Conservation (phyloP, 2,797 vertebrate genomes). For the Lacerta bilineata region DNA sequence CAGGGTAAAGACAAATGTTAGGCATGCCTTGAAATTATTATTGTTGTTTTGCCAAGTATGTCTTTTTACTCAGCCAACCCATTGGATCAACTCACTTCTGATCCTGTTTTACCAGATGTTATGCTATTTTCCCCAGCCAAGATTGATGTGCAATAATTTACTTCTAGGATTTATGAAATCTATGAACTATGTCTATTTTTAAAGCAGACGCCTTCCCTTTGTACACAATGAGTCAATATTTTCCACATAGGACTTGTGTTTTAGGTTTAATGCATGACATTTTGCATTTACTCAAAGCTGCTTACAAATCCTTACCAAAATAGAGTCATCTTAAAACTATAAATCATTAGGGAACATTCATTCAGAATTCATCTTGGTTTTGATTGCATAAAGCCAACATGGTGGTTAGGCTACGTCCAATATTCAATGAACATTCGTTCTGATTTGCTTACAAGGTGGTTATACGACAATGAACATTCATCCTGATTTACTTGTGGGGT, state of each 20-base stretch:
- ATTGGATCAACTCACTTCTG: background rate
- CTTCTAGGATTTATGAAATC: slow-evolving; percentile 26
- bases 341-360: background rate
- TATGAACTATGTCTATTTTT: slow-evolving; percentile 23
- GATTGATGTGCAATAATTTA: background rate
- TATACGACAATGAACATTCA: no score
- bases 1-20: background rate
- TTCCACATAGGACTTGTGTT: background rate
- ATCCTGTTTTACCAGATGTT: slow-evolving; percentile 22
- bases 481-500: no score
- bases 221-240: background rate
- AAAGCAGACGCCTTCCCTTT: background rate
- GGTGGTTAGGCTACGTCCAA: no score
- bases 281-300: background rate
- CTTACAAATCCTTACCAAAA: background rate
- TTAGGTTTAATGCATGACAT: background rate
- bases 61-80: background rate
- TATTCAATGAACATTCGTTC: no score
- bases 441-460: no score
- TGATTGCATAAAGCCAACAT: no score
- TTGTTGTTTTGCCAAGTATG: background rate
- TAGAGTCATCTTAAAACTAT: background rate
- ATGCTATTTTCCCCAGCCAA: background rate
- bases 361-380: no score
- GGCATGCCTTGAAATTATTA: background rate